Evolutionary conservation across 2,113 vertebrate genomes (phyloP).

Genomic region (Catharus bicknelli): DNA sequence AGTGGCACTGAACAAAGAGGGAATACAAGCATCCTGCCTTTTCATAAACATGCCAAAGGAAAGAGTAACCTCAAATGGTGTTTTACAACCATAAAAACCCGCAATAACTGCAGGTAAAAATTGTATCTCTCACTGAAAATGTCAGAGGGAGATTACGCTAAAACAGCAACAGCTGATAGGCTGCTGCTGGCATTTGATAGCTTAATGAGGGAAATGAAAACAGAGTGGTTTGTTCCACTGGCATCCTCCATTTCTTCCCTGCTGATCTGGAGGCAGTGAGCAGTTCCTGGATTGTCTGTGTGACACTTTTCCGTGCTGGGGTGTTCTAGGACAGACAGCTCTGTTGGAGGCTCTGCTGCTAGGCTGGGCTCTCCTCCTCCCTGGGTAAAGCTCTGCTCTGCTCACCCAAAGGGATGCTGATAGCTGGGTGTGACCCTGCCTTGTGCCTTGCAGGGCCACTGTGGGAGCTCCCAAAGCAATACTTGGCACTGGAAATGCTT

Average conservation of each 20-base stretch:
- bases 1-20: not conserved
- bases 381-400: not conserved
- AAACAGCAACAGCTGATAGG: not conserved
- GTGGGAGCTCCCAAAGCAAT: rapidly evolving
- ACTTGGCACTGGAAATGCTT: not conserved
- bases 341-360: rapidly evolving
- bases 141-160: not conserved
- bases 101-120: not conserved
- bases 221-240: not conserved
- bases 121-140: not conserved
- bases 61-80: not conserved
- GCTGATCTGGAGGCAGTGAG: not conserved
- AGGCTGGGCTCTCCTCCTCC: not conserved
- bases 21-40: not conserved
- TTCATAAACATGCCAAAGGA: not conserved
- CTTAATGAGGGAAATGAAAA: not conserved
- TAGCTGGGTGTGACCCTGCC: rapidly evolving
- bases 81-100: not conserved
- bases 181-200: not conserved
- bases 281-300: not conserved
- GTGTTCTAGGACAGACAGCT: not conserved
- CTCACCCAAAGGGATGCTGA: not conserved
- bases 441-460: not conserved
- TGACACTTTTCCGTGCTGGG: rapidly evolving
- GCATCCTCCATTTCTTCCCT: not conserved